These are phyloP conservation scores for Metacarcinus magister DNA, from an alignment of 2,888 invertebrate species.

Conservation along the genomic window DNA sequence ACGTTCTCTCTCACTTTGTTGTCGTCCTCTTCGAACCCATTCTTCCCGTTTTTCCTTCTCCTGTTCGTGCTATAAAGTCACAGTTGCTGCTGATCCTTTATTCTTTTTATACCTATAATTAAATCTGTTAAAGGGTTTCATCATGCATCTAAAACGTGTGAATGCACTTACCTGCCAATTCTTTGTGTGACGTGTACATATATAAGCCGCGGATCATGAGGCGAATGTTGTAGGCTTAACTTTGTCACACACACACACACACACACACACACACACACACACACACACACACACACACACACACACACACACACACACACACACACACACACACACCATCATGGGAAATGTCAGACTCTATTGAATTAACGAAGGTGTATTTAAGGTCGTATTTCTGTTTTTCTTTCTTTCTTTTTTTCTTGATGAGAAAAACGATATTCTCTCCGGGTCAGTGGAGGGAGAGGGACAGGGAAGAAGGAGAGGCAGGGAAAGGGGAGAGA, in stretches of 20 bases:
- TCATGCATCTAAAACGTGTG: background rate
- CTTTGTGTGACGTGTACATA: background rate
- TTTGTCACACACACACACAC: conserved; percentile 19
- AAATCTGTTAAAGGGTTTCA: background rate
- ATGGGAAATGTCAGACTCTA: conserved; percentile 56
- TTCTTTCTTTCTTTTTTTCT: background rate
- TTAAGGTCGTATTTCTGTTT: conserved; percentile 59
- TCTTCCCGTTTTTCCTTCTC: background rate
- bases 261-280: conserved; percentile 10
- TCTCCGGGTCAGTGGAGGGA: background rate
- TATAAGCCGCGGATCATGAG: background rate
- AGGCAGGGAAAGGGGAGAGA: conserved; percentile 54
- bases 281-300: conserved; percentile 27
- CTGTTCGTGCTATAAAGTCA: background rate
- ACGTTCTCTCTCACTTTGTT: background rate
- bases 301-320: conserved; percentile 49
- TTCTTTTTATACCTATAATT: background rate
- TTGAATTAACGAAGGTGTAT: conserved; percentile 59
- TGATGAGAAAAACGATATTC: conserved; percentile 60
- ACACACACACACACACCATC: conserved; percentile 30
- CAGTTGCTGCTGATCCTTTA: background rate
- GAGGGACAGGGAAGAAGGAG: conserved; percentile 31
- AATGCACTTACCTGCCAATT: conserved; percentile 11
- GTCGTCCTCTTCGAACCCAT: background rate
- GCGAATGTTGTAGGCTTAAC: background rate